Base-by-base conservation (phyloP, 2,888 invertebrate genomes). In the Zygothrica quintamaculata region DNA sequence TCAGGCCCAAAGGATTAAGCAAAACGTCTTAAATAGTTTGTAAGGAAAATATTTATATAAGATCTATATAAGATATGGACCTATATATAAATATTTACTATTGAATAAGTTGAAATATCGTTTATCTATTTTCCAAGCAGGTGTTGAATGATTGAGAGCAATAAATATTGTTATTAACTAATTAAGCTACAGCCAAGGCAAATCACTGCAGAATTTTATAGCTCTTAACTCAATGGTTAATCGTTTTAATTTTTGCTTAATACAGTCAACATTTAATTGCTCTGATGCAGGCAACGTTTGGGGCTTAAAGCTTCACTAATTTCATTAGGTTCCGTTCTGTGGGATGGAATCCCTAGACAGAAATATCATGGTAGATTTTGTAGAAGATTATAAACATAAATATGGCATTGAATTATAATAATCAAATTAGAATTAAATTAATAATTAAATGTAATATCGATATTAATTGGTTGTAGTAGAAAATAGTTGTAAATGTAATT, bases 371-470 rank as follows among this genome's bases (percentile, higher is more conserved):
- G 31, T 29, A 39, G n/a, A n/a, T n/a, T n/a, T n/a, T n/a, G n/a
- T n/a, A n/a, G n/a, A n/a, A n/a, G n/a, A n/a, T n/a, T n/a, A n/a
- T n/a, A n/a, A n/a, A 26, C 29, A 26, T 52, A 7, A n/a, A n/a
- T n/a, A 11, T 31, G 12, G 7, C 8, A 31, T 9, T 12, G 18
- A 0, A 13, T 31, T 25, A 11, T 9, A 26, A 53, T 50, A 56
- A 62, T 67, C 57, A 39, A 25, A 68, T 43, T 47, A 18, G 60
- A 71, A 71, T 72, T 75, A 51, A 71, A 72, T 71, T 42, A 57
- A 72, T 65, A 47, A 65, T 65, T 66, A 11, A 50, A 47, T 11
- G 25, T 33, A 51, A 31, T 53, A 39, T 8, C 26, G n/a, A n/a
- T n/a, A n/a, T n/a, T n/a, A n/a, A 6, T 26, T 26, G 26, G 4